phyloP scores from a whole-genome alignment of 2,888 invertebrate species.

The Hedya salicella region DNA sequence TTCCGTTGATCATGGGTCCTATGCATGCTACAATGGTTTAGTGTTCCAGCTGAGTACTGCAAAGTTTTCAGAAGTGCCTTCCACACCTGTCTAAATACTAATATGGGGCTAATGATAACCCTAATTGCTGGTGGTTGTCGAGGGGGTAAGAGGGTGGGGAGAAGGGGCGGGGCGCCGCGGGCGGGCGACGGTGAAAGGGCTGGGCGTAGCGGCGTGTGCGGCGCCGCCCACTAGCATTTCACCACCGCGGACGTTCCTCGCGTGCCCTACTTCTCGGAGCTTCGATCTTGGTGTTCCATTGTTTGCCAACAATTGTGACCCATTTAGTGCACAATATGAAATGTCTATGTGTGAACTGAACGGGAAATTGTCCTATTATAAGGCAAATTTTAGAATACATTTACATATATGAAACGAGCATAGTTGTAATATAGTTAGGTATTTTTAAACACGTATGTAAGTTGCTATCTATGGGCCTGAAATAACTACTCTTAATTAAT shows the following conservation, averaged over 20 bases:
- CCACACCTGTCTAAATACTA: slow-evolving; percentile 26
- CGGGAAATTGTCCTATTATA: slow-evolving; percentile 1
- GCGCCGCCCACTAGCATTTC: slow-evolving; percentile 80
- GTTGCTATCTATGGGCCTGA: too few relatives aligned
- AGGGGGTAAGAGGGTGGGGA: slow-evolving; percentile 66
- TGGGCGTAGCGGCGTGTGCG: slow-evolving; percentile 80
- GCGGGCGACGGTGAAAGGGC: slow-evolving; percentile 81
- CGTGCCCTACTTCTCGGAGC: slow-evolving; percentile 79
- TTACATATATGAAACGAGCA: too few relatives aligned
- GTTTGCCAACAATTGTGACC: slow-evolving; percentile 64
- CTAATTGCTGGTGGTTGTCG: slow-evolving; percentile 63
- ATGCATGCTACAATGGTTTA: too few relatives aligned
- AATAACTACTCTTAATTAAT: too few relatives aligned
- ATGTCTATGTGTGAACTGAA: slow-evolving; percentile 8
- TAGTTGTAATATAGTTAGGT: too few relatives aligned
- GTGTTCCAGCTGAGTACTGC: background rate
- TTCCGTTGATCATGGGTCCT: background rate
- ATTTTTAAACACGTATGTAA: too few relatives aligned
- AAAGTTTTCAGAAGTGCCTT: background rate
- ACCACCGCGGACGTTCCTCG: slow-evolving; percentile 71
- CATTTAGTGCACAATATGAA: slow-evolving; percentile 17
- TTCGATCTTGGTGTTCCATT: slow-evolving; percentile 81
- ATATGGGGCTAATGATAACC: slow-evolving; percentile 46
- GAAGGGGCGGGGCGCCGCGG: slow-evolving; percentile 70
- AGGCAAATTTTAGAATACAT: background rate